Conservation (phyloP, 37 sponge, comb jelly and placozoan genomes). For the Dysidea cf. avara region DNA sequence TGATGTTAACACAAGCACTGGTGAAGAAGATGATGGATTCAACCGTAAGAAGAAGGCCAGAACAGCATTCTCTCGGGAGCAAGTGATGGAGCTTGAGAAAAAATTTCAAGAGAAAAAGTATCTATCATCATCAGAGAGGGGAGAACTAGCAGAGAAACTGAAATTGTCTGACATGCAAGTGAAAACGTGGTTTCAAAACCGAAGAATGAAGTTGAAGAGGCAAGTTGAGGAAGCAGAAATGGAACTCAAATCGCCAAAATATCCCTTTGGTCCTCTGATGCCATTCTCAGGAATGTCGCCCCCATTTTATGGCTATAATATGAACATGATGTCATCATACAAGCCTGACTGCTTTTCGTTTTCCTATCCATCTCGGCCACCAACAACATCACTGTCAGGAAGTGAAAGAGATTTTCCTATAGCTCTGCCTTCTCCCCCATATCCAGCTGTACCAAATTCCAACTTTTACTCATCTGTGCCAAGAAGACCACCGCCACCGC, state of each 20-base stretch:
- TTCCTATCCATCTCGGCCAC: neutral
- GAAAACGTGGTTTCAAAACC: constrained; percentile 87
- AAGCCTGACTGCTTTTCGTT: neutral
- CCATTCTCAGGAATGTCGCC: constrained; percentile 16
- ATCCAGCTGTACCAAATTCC: too few species aligned
- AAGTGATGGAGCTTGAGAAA: constrained; percentile 76
- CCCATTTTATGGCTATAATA: constrained; percentile 40
- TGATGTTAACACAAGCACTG: too few species aligned
- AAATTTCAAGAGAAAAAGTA: constrained; percentile 84
- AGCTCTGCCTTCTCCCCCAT: too few species aligned
- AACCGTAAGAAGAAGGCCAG: constrained; percentile 65
- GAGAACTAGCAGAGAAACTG: constrained; percentile 76
- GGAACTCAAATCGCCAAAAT: constrained; percentile 71
- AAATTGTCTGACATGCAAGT: constrained; percentile 86
- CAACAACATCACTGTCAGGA: neutral
- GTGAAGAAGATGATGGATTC: constrained; percentile 60
- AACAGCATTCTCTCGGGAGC: constrained; percentile 82
- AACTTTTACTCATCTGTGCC: too few species aligned
- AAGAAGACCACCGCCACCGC: too few species aligned
- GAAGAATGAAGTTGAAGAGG: constrained; percentile 82
- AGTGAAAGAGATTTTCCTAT: too few species aligned
- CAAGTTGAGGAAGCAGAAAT: constrained; percentile 80
- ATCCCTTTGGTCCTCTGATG: constrained; percentile 47
- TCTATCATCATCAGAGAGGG: constrained; percentile 75
- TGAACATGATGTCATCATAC: neutral